Evolutionary conservation across 2,113 vertebrate genomes (phyloP).

Genomic region (Elachura formosa): DNA sequence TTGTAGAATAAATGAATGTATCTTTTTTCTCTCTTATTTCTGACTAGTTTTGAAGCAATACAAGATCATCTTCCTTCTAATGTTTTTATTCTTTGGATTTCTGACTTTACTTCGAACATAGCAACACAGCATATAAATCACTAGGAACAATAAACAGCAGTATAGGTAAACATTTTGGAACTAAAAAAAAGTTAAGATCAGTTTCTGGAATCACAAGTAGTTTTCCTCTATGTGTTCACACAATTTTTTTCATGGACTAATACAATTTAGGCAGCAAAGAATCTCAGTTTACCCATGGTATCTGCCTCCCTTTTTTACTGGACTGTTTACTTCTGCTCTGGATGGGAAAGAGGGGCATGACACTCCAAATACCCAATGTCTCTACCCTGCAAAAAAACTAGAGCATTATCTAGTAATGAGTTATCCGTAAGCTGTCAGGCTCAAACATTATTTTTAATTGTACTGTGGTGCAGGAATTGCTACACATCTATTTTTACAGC

Average conservation of each 20-base stretch:
- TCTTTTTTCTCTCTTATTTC: background rate
- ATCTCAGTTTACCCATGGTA: background rate
- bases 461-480: background rate
- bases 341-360: background rate
- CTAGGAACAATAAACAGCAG: background rate
- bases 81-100: background rate
- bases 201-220: background rate
- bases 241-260: background rate
- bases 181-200: background rate
- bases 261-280: background rate
- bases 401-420: accelerated
- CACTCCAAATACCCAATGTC: background rate
- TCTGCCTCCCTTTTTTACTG: background rate
- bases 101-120: background rate
- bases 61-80: background rate
- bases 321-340: background rate
- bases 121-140: background rate
- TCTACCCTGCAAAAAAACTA: background rate
- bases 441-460: background rate
- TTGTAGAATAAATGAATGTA: background rate
- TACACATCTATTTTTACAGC: background rate
- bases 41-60: background rate
- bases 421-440: background rate
- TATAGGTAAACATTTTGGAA: background rate
- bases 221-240: background rate